phyloP scores from a whole-genome alignment of 37 sponge, comb jelly and placozoan genomes.

The Cladorhizidae sp. region DNA sequence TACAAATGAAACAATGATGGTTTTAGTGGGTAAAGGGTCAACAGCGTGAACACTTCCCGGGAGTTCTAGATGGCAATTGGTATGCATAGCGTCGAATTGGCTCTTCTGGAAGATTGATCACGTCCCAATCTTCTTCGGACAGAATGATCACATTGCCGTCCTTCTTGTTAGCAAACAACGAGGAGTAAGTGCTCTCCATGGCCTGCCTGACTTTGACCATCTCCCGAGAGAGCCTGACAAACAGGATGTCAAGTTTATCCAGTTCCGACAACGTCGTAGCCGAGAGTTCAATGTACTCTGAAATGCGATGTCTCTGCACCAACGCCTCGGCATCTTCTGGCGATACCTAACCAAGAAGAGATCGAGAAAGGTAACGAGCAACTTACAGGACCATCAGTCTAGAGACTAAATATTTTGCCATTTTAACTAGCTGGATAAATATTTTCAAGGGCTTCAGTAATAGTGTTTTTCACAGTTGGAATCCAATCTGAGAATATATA shows the following conservation, averaged over 20 bases:
- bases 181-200: conserved; percentile 20
- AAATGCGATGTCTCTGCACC: conserved; percentile 41
- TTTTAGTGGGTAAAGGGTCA: not conserved
- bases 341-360: conserved; percentile 16
- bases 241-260: conserved; percentile 3
- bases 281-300: conserved; percentile 31
- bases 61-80: conserved; percentile 12
- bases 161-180: not conserved
- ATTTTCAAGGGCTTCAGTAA: too few relatives aligned
- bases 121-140: conserved; percentile 43
- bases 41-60: not conserved
- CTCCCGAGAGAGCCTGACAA: conserved; percentile 13
- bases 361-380: too few relatives aligned
- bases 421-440: too few relatives aligned
- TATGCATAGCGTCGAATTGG: conserved; percentile 22
- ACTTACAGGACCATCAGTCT: too few relatives aligned
- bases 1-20: not conserved
- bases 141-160: not conserved
- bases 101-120: conserved; percentile 23
- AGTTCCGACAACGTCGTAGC: conserved; percentile 22
- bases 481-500: too few relatives aligned
- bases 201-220: conserved; percentile 39
- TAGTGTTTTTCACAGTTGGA: too few relatives aligned
- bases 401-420: too few relatives aligned
- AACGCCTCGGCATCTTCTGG: conserved; percentile 25